These are phyloP conservation scores for Bos taurus DNA, from an alignment of 2,113 vertebrate species.

Conservation along the genomic window ARS-UCD2.0 NC_037336.1:98239001-98239500, in stretches of 20 bases:
- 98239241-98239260: not conserved
- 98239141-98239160: not conserved
- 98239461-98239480: not conserved
- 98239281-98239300: not conserved
- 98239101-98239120: not conserved
- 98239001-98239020: not conserved
- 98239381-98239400: not conserved
- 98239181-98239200: not conserved
- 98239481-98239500: not conserved
- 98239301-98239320: not conserved
- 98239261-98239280: not conserved
- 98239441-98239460: not conserved
- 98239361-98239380: not conserved
- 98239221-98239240: not conserved
- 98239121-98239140: not conserved
- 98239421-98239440: not conserved
- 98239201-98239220: not conserved
- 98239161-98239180: not conserved
- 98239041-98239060: not conserved
- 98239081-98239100: not conserved
- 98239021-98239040: not conserved
- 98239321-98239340: not conserved
- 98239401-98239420: not conserved
- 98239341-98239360: not conserved
- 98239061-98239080: not conserved